phyloP scores from a whole-genome alignment of 2,113 vertebrate genomes.

The Myiozetetes cayanensis region DNA sequence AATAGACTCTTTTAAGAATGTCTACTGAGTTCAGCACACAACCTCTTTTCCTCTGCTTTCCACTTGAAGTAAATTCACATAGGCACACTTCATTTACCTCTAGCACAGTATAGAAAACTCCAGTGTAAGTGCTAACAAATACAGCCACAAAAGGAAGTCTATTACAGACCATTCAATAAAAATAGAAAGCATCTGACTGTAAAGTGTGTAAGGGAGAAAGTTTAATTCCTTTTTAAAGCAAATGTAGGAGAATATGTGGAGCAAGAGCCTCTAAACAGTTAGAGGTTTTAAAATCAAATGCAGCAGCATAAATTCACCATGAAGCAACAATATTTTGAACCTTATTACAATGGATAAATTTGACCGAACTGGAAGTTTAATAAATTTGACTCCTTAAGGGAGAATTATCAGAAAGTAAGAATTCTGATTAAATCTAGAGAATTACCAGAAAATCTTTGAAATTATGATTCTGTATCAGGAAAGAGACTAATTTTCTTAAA shows the following conservation, averaged over 20 bases:
- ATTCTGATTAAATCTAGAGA: background rate
- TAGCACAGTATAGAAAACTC: background rate
- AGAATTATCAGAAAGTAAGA: background rate
- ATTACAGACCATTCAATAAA: background rate
- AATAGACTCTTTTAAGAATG: background rate
- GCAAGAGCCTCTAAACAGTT: background rate
- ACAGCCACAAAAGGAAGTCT: background rate
- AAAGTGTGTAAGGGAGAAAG: background rate
- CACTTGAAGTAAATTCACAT: background rate
- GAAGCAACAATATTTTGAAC: background rate
- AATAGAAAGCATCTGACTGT: background rate
- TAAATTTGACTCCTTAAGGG: background rate
- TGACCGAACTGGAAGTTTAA: background rate
- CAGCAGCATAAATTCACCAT: background rate
- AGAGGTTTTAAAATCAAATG: background rate
- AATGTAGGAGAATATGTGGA: background rate
- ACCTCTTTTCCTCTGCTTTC: background rate
- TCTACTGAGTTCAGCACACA: background rate
- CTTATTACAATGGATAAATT: background rate
- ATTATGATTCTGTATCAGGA: background rate
- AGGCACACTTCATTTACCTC: background rate
- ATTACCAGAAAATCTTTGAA: background rate
- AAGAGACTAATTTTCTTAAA: background rate
- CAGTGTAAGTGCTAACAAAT: background rate
- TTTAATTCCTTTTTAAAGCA: background rate